Evolutionary conservation across 2,113 vertebrate genomes (phyloP).

Genomic region (Paralichthys olivaceus): DNA sequence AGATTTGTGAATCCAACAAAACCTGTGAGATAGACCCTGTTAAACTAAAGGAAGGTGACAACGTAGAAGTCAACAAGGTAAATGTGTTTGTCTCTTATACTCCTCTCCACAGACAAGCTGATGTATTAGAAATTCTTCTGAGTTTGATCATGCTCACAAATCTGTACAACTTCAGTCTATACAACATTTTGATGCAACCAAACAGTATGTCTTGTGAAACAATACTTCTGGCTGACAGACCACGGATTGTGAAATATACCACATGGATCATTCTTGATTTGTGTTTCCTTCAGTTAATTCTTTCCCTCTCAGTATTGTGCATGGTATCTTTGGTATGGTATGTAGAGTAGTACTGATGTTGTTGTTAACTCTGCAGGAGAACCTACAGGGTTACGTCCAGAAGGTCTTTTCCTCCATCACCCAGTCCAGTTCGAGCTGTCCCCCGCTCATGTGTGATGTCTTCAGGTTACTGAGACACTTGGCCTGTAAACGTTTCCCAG

Average conservation of each 20-base stretch:
- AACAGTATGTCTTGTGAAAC: background rate
- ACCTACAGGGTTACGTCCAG: conserved; percentile 94
- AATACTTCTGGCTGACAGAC: background rate
- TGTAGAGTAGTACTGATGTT: background rate
- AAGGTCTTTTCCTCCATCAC: conserved; percentile 96
- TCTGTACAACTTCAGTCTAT: background rate
- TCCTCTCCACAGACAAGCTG: background rate
- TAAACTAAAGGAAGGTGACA: conserved; percentile 95
- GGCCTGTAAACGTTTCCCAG: conserved; percentile 92
- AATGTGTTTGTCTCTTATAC: background rate
- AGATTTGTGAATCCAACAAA: conserved; percentile 96
- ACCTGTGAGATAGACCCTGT: conserved; percentile 97
- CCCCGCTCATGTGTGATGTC: conserved; percentile 96
- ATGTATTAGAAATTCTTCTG: background rate
- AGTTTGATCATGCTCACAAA: background rate
- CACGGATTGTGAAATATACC: too few species aligned
- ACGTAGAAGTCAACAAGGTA: conserved; percentile 94
- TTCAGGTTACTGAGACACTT: conserved; percentile 94
- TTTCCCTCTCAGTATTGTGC: background rate
- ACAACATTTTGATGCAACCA: background rate
- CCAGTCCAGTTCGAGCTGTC: conserved; percentile 94
- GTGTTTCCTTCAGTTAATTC: background rate
- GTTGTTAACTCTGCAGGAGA: conserved; percentile 86
- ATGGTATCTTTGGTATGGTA: too few species aligned
- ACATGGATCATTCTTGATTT: background rate